phyloP scores from a whole-genome alignment of 2,888 invertebrate genomes.

The Rhaphigaster nebulosa region DNA sequence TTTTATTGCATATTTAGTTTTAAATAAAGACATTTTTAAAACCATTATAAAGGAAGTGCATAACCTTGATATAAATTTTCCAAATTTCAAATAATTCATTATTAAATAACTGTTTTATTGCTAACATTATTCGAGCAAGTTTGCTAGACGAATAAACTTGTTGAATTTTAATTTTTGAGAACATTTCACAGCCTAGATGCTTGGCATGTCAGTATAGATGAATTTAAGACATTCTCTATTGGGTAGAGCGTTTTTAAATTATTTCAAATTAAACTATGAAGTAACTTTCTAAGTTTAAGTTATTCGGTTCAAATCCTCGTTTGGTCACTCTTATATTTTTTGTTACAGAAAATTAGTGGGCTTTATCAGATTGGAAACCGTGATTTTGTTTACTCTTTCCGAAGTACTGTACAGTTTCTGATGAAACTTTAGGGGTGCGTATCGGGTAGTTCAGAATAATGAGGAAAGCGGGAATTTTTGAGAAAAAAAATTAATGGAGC shows the following conservation, averaged over 20 bases:
- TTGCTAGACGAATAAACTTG: neutral
- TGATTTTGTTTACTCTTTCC: neutral
- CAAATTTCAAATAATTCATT: neutral
- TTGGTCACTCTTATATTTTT: neutral
- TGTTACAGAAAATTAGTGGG: too few relatives aligned
- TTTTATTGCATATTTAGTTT: neutral
- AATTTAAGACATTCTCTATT: neutral
- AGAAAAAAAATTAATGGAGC: too few relatives aligned
- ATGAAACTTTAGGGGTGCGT: too few relatives aligned
- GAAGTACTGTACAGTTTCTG: too few relatives aligned
- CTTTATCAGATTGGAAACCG: neutral
- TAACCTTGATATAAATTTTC: neutral
- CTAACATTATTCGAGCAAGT: neutral
- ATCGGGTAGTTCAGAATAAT: too few relatives aligned
- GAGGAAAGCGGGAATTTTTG: too few relatives aligned
- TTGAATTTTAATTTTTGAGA: neutral
- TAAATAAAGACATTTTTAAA: neutral
- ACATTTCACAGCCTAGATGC: neutral
- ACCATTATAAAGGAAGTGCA: neutral
- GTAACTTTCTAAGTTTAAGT: too few relatives aligned
- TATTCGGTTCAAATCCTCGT: neutral
- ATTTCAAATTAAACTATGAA: neutral
- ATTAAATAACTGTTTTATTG: neutral
- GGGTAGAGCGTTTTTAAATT: neutral
- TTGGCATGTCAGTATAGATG: neutral